Evolutionary conservation across 2,113 vertebrate species (phyloP).

Genomic region (Cyanoramphus novaezelandiae): DNA sequence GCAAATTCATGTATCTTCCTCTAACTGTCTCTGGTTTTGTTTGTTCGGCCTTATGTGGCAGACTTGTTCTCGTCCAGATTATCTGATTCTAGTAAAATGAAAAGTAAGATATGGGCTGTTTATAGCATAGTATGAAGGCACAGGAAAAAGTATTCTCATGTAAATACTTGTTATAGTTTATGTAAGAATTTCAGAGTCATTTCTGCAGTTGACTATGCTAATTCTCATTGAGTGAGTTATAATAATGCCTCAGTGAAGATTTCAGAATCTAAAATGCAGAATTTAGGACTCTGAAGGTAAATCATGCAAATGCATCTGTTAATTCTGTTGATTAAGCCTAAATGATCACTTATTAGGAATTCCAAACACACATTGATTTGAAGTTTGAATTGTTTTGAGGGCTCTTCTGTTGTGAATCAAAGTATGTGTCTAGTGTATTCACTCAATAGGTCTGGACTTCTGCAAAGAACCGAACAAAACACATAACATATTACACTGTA

Average conservation of each 20-base stretch:
- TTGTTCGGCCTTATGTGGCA: not conserved
- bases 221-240: not conserved
- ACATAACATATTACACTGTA: rapidly evolving
- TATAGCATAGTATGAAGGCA: not conserved
- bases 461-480: not conserved
- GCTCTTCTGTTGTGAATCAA: not conserved
- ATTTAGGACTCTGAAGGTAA: not conserved
- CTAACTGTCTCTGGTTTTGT: not conserved
- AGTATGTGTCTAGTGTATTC: not conserved
- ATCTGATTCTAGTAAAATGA: not conserved
- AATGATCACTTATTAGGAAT: not conserved
- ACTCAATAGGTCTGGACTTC: not conserved
- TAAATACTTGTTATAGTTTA: not conserved
- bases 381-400: not conserved
- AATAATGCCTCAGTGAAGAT: not conserved
- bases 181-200: not conserved
- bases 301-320: rapidly evolving
- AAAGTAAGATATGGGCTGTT: not conserved
- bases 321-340: not conserved
- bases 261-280: not conserved
- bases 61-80: not conserved
- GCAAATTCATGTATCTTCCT: not conserved
- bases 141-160: not conserved
- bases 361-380: not conserved
- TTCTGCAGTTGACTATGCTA: not conserved